A percentile compares a stretch with the other conserved stretches of the same genome.
Evolutionary conservation across 1,140 invertebrate species (phyloP).

Genomic region (Thaumetopoea pityocampa): DNA sequence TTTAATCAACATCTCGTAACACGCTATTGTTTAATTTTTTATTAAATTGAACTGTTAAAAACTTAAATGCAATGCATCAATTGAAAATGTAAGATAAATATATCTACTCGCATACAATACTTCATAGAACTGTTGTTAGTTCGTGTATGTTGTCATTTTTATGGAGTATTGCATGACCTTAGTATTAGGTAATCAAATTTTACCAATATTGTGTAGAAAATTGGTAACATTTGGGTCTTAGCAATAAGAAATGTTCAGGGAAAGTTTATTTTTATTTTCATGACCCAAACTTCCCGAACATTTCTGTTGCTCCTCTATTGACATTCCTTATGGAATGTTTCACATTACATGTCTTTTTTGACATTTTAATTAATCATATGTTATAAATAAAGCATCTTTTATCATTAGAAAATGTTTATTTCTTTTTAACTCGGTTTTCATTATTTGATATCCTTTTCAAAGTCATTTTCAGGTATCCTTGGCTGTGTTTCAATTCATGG

Average conservation of each 20-base stretch:
- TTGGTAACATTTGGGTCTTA: slow-evolving; percentile 34
- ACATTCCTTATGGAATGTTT: slow-evolving; percentile 48
- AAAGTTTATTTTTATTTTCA: slow-evolving; percentile 25
- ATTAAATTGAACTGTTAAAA: slow-evolving; percentile 71
- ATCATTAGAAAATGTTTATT: slow-evolving; percentile 30
- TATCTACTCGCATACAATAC: slow-evolving; percentile 58
- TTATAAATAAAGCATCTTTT: slow-evolving; percentile 47
- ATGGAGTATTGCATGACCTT: slow-evolving; percentile 42
- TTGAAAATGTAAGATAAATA: slow-evolving; percentile 70
- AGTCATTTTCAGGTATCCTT: slow-evolving; percentile 51
- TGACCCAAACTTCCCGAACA: slow-evolving; percentile 27
- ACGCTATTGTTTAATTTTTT: slow-evolving; percentile 70
- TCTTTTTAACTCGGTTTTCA: slow-evolving; percentile 42
- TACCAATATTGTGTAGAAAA: slow-evolving; percentile 22
- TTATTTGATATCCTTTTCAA: slow-evolving; percentile 55
- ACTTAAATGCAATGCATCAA: slow-evolving; percentile 70
- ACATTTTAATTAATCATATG: slow-evolving; percentile 48
- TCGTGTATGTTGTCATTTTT: slow-evolving; percentile 27
- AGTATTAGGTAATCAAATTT: slow-evolving; percentile 41
- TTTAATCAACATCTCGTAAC: slow-evolving; percentile 45
- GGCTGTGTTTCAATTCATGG: slow-evolving; percentile 22
- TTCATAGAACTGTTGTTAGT: slow-evolving; percentile 36
- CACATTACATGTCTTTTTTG: slow-evolving; percentile 58
- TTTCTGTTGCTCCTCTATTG: slow-evolving; percentile 33
- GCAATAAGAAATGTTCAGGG: slow-evolving; percentile 29